phyloP scores from a whole-genome alignment of 2,797 vertebrate genomes.

The Anguilla pacifica region DNA sequence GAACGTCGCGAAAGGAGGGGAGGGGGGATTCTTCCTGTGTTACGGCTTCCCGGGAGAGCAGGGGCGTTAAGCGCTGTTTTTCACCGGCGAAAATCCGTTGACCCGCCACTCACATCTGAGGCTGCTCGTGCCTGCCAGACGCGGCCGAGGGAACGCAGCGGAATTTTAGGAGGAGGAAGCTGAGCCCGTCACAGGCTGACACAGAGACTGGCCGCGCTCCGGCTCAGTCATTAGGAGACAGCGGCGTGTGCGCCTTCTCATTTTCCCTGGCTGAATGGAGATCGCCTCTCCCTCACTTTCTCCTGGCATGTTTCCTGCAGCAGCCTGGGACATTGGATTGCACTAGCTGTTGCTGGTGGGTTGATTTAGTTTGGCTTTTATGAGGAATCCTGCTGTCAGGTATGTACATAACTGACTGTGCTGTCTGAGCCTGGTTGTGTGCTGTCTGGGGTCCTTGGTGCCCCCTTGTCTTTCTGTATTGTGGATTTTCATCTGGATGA shows the following conservation, averaged over 20 bases:
- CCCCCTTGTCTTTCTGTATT: constrained; percentile 4
- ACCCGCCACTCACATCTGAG: constrained; percentile 53
- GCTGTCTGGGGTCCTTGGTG: constrained; percentile 6
- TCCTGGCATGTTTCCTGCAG: constrained; percentile 50
- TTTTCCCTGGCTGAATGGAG: constrained; percentile 54
- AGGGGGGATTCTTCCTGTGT: constrained; percentile 36
- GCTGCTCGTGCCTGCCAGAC: constrained; percentile 58
- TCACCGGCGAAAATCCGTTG: constrained; percentile 48
- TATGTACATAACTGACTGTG: constrained; percentile 58
- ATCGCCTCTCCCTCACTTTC: constrained; percentile 36
- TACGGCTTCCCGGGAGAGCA: constrained; percentile 38
- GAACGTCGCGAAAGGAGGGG: constrained; percentile 15
- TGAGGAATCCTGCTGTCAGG: constrained; percentile 70
- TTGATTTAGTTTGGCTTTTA: constrained; percentile 54
- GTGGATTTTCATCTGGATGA: background rate
- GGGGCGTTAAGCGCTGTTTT: constrained; percentile 41
- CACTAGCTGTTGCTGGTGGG: constrained; percentile 57
- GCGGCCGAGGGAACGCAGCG: constrained; percentile 54
- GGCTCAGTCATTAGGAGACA: constrained; percentile 10
- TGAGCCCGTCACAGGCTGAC: constrained; percentile 54
- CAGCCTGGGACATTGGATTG: constrained; percentile 50
- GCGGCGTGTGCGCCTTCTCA: background rate
- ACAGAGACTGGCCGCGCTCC: background rate
- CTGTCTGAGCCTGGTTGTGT: constrained; percentile 5
- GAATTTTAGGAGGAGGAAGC: constrained; percentile 57